phyloP scores from a whole-genome alignment of 1,140 invertebrate genomes.

The Pentalonia nigronervosa region DNA sequence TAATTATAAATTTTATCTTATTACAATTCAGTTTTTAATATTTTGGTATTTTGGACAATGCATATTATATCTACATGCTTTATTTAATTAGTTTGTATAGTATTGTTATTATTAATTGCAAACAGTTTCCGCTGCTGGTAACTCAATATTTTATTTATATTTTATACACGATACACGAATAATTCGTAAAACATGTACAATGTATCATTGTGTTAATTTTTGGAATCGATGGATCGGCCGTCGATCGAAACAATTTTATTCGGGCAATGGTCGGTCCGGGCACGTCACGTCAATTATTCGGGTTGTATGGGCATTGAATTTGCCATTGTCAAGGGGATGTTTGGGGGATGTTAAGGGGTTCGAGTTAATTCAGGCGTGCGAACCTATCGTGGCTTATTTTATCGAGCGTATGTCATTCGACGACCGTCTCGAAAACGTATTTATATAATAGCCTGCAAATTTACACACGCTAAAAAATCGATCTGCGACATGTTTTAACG shows the following conservation, averaged over 20 bases:
- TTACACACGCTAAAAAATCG: slow-evolving; percentile 7
- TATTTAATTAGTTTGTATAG: no score
- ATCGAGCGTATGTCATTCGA: slow-evolving; percentile 14
- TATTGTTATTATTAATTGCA: no score
- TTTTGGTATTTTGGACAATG: no score
- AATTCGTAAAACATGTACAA: not conserved
- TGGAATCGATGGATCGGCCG: not conserved
- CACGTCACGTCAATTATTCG: slow-evolving; percentile 2
- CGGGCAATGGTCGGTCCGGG: not conserved
- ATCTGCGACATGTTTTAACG: not conserved
- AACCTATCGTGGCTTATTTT: slow-evolving; percentile 15
- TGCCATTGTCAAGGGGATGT: not conserved
- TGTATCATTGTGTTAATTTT: not conserved
- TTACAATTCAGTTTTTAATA: no score
- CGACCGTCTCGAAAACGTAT: not conserved
- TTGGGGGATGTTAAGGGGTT: slow-evolving; percentile 11
- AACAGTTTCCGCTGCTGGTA: no score
- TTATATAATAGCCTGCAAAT: not conserved
- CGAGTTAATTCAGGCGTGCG: slow-evolving; percentile 3
- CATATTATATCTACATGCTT: no score
- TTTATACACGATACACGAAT: not conserved
- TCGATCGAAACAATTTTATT: slow-evolving; percentile 7
- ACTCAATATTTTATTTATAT: no score
- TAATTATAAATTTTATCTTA: no score
- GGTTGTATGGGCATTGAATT: slow-evolving; percentile 9